Conservation (phyloP, 2,113 vertebrate genomes). For the Elgaria multicarinata region DNA sequence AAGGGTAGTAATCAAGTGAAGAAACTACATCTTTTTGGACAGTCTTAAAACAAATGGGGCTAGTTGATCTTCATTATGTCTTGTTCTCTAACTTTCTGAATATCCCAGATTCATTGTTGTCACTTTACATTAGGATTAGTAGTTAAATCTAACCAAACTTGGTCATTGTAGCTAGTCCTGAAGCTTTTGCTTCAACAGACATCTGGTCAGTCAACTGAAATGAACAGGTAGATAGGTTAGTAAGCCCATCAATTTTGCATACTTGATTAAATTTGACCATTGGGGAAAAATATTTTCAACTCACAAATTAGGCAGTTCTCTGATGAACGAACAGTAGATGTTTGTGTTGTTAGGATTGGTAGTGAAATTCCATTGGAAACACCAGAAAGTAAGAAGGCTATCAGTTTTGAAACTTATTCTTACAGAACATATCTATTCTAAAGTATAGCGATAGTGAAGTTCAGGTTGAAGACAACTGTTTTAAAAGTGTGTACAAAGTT, state of each 20-base stretch:
- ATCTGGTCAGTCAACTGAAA: conserved; percentile 20
- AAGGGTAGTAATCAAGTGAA: conserved; percentile 23
- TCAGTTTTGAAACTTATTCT: neutral
- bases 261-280: conserved; percentile 17
- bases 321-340: neutral
- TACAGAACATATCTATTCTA: conserved; percentile 13
- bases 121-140: conserved; percentile 15
- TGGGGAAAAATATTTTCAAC: conserved; percentile 18
- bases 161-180: neutral
- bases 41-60: conserved; percentile 16
- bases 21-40: neutral
- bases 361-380: conserved; percentile 19
- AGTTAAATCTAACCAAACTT: conserved; percentile 16
- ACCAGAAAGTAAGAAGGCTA: neutral
- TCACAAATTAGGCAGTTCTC: conserved; percentile 9
- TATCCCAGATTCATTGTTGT: conserved; percentile 21
- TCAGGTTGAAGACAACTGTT: conserved; percentile 5
- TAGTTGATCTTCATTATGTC: conserved; percentile 1
- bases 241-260: neutral
- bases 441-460: neutral
- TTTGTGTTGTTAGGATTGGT: conserved; percentile 13
- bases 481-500: neutral
- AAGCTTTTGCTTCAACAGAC: conserved; percentile 26
- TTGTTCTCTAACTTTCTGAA: conserved; percentile 33
- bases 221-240: conserved; percentile 14